Percentiles rank a stretch among this genome's conserved stretches.
Conservation (phyloP, 1,140 invertebrate species). For the Lucilia cuprina region DNA sequence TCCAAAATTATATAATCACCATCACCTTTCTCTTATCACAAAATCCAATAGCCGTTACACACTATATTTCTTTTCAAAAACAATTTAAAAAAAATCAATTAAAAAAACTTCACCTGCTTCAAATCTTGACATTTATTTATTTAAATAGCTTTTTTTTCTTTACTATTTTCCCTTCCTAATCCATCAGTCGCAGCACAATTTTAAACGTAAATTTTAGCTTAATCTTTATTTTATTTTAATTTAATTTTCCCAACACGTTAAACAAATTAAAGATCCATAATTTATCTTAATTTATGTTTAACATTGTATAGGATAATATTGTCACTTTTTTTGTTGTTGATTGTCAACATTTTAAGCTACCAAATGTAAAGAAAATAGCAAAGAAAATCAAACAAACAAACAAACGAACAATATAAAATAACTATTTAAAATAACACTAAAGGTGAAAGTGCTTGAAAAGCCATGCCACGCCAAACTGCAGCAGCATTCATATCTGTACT, state of each 20-base stretch:
- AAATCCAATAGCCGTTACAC: too few species aligned
- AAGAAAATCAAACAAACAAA: too few species aligned
- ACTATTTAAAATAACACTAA: neutral
- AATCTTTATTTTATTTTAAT: neutral
- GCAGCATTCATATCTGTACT: neutral
- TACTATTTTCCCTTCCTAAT: neutral
- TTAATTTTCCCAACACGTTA: neutral
- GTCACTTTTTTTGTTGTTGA: neutral
- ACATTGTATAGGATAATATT: neutral
- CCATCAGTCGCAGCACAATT: neutral
- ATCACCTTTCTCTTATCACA: too few species aligned
- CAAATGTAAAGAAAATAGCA: neutral
- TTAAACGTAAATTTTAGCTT: neutral
- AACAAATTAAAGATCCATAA: neutral
- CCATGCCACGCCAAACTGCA: neutral
- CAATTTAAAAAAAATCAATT: neutral
- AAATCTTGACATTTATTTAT: conserved; percentile 3
- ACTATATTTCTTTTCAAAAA: too few species aligned
- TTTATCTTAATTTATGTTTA: neutral
- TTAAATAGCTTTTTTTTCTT: neutral
- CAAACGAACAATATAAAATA: neutral
- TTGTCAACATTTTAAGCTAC: neutral
- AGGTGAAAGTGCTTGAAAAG: conserved; percentile 1
- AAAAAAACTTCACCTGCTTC: neutral
- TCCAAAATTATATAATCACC: too few species aligned